phyloP scores from a whole-genome alignment of 23 tunicate genomes.

The Corella eumyota region DNA sequence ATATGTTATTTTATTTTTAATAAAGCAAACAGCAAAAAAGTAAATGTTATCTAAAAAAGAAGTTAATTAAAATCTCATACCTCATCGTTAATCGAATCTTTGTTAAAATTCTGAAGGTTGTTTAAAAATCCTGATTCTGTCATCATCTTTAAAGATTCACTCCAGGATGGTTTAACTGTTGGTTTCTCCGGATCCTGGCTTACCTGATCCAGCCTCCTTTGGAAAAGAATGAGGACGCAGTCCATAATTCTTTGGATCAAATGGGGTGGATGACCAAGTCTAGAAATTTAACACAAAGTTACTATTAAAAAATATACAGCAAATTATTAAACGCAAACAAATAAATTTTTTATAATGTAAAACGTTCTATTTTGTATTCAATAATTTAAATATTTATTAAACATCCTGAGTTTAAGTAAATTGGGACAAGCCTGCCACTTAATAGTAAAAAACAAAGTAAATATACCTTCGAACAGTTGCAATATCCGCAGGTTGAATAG shows the following conservation, averaged over 20 bases:
- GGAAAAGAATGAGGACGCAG: constrained; percentile 77
- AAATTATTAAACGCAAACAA: background rate
- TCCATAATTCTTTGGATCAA: constrained; percentile 89
- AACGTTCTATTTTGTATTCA: no score
- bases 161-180: constrained; percentile 69
- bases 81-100: constrained; percentile 81
- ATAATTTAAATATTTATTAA: background rate
- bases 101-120: constrained; percentile 83
- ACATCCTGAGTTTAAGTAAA: background rate
- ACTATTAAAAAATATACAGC: background rate
- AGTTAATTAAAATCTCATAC: constrained; percentile 11
- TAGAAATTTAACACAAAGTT: background rate
- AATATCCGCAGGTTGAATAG: constrained; percentile 83
- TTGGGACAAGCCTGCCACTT: background rate
- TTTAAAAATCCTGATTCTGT: constrained; percentile 77
- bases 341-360: background rate
- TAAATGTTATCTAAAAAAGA: no score
- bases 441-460: background rate
- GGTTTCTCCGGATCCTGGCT: constrained; percentile 59
- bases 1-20: no score
- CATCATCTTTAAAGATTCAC: constrained; percentile 85
- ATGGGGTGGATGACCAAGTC: constrained; percentile 80
- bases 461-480: constrained; percentile 80
- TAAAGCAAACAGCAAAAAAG: no score
- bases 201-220: constrained; percentile 56